Conservation (phyloP, 2,113 vertebrate genomes). For the Glaucomys volans region DNA sequence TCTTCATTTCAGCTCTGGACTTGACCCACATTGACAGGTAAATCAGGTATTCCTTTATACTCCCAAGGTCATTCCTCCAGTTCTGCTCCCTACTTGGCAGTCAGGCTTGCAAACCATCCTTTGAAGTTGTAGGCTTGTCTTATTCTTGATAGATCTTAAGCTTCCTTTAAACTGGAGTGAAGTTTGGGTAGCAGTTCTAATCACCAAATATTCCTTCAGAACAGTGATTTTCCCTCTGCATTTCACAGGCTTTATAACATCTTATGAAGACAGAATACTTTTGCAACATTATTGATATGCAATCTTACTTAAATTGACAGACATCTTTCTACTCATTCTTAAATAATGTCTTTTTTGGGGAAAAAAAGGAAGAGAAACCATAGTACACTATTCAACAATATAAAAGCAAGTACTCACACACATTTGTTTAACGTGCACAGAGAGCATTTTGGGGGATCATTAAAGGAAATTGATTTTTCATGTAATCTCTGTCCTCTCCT, state of each 20-base stretch:
- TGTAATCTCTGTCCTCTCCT: neutral
- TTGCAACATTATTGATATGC: neutral
- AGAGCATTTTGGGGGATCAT: neutral
- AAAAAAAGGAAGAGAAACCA: neutral
- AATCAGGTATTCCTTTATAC: constrained; percentile 65
- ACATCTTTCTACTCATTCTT: neutral
- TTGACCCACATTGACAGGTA: constrained; percentile 70
- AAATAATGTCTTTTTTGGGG: neutral
- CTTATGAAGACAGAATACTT: constrained; percentile 61
- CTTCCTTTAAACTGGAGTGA: constrained; percentile 80
- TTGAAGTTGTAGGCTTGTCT: constrained; percentile 81
- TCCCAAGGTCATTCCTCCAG: constrained; percentile 75
- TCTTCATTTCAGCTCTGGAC: constrained; percentile 22
- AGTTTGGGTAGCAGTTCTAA: constrained; percentile 78
- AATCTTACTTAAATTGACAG: constrained; percentile 11
- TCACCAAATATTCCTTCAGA: constrained; percentile 80
- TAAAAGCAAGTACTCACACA: neutral
- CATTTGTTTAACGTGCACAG: neutral
- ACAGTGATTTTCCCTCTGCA: constrained; percentile 18
- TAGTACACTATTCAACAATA: neutral
- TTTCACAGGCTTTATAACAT: constrained; percentile 64
- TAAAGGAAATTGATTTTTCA: neutral
- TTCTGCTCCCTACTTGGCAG: constrained; percentile 70
- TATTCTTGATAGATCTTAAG: constrained; percentile 80
- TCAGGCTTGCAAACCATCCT: constrained; percentile 65